Evolutionary conservation across 2,113 vertebrate species (phyloP), one percentile per base, ranked within the genome.

Genomic region (Tympanuchus pallidicinctus): DNA sequence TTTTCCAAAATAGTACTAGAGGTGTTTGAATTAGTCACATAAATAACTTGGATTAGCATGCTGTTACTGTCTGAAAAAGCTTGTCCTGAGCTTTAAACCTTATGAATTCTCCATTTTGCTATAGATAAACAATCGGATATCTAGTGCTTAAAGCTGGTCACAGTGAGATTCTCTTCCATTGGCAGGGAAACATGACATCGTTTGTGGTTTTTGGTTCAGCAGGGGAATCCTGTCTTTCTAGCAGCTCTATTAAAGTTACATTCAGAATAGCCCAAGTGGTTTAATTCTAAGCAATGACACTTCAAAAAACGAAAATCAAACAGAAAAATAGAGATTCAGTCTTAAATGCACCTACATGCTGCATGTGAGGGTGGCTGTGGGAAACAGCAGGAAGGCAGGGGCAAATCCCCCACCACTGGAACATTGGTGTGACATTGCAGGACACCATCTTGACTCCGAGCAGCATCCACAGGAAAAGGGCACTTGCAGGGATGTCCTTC

Each of bases 401-500:
- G 60, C 71, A 59, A 88, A 11, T 59, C 30, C 50, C 45, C 71
- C 40, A 32, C 45, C 4, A 57, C 24, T 27, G 36, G n/a, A 66
- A 70, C 50, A n/a, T 40, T 70, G 43, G 38, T 18, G 21, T 11
- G 1, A 45, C 27, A 34, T 67, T 82, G 59, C 7, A 5, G n/a
- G 64, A 40, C 32, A 84, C 25, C 43, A 8, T 11, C 47, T 36
- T 12, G 3, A 0, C 56, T 57, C 30, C 56, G 36, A 0, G 1
- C 43, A 28, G 67, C 21, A 5, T 34, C 74, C 74, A 4, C 9
- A 60, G 45, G 30, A 6, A 59, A 36, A 65, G 8, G 12, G 27
- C 28, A 63, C 28, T 36, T 2, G 0, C 1, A 7, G n/a, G 10
- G 5, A 1, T 0, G 0, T 25, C 15, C 0, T 63, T 57, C 17